Evolutionary conservation across 2,113 vertebrate species (phyloP).

Genomic region (Girardinichthys multiradiatus): DNA sequence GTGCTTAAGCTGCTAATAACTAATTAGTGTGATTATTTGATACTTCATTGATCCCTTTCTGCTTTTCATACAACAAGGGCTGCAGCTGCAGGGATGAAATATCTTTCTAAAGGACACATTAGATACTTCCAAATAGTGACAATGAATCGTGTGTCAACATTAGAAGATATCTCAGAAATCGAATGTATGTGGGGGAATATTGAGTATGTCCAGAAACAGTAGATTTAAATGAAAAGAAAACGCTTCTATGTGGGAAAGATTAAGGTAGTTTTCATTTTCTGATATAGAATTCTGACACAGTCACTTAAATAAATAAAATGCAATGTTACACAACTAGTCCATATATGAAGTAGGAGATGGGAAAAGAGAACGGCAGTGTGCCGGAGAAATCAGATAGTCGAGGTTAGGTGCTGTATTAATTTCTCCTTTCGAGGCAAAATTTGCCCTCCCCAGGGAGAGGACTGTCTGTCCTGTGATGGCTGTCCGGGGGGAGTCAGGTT

Average conservation of each 20-base stretch:
- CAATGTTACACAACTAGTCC: not conserved
- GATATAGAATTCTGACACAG: not conserved
- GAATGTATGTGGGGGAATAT: not conserved
- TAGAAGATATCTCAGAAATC: not conserved
- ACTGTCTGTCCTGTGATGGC: conserved; percentile 74
- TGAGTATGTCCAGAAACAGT: not conserved
- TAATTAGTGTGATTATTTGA: conserved; percentile 45
- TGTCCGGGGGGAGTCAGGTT: conserved; percentile 63
- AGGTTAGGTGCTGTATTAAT: conserved; percentile 78
- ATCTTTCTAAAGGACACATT: conserved; percentile 46
- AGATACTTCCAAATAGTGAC: conserved; percentile 14
- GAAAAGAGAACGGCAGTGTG: conserved; percentile 20
- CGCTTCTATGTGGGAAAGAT: not conserved
- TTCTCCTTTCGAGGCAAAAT: conserved; percentile 81
- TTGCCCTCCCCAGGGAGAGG: conserved; percentile 53
- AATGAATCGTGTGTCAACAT: not conserved
- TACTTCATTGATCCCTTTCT: conserved; percentile 55
- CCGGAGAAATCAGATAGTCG: conserved; percentile 39
- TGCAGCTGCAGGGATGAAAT: conserved; percentile 30
- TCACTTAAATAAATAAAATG: conserved; percentile 35
- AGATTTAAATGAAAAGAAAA: not conserved
- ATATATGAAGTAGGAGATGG: conserved; percentile 16
- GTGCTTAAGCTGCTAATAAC: conserved; percentile 23
- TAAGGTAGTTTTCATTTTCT: not conserved
- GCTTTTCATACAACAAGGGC: conserved; percentile 26